Percentiles rank a stretch among this genome's conserved stretches.
phyloP scores from a whole-genome alignment of 2,113 vertebrate species.

The Sorex araneus region DNA sequence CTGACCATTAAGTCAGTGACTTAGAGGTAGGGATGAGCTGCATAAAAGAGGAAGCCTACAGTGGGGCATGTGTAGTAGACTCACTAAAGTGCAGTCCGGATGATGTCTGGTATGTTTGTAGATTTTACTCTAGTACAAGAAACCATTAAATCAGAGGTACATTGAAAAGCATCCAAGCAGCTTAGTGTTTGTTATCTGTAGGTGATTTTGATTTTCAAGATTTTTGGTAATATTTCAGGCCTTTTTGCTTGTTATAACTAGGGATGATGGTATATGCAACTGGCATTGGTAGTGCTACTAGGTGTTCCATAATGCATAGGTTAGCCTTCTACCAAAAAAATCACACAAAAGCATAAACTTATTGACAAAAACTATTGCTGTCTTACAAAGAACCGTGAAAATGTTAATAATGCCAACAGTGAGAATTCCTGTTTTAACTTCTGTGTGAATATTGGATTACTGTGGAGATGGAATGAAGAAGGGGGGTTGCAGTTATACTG shows the following conservation, averaged over 20 bases:
- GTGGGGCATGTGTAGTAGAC: background rate
- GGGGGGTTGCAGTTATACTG: background rate
- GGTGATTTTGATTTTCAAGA: background rate
- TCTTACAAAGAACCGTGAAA: background rate
- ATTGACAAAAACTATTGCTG: background rate
- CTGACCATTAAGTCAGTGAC: conserved; percentile 22
- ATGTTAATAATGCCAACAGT: conserved; percentile 39
- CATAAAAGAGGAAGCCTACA: too few relatives aligned
- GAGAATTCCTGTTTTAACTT: background rate
- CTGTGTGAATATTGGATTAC: conserved; percentile 37
- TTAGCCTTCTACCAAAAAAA: background rate
- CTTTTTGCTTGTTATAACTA: conserved; percentile 34
- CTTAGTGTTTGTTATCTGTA: background rate
- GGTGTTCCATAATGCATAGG: background rate
- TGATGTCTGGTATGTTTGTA: background rate
- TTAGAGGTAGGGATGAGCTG: background rate
- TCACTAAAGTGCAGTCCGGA: background rate
- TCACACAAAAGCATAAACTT: background rate
- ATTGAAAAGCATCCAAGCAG: background rate
- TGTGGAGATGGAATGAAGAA: background rate
- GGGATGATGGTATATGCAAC: background rate
- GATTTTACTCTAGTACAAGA: conserved; percentile 39
- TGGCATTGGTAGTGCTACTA: conserved; percentile 25
- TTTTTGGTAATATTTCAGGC: conserved; percentile 40
- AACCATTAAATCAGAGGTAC: conserved; percentile 24